Conservation (phyloP, 2,797 vertebrate genomes). For the Cyprinella venusta region DNA sequence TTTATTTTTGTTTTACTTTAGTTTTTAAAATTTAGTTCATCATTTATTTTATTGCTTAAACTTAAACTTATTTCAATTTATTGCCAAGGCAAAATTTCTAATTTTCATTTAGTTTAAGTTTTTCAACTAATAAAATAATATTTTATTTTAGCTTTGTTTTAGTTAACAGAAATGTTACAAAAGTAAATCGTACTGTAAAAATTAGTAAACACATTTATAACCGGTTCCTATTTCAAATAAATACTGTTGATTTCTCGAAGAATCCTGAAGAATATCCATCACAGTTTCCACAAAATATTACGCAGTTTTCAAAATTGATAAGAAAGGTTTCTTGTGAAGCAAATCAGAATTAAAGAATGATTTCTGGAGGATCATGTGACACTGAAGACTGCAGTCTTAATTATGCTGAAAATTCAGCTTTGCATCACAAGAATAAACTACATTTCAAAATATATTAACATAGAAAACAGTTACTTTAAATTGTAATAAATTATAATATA, state of each 20-base stretch:
- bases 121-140: no score
- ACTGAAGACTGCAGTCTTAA: no score
- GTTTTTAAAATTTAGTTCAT: background rate
- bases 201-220: no score
- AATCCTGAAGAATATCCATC: no score
- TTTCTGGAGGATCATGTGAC: background rate
- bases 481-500: no score
- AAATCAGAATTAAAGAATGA: background rate
- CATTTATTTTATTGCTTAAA: background rate
- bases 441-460: background rate
- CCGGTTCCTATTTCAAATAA: no score
- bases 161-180: no score
- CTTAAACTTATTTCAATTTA: no score
- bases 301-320: background rate
- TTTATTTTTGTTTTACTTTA: background rate
- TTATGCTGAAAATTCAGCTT: background rate
- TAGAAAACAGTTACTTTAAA: background rate
- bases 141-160: no score
- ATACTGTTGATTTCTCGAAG: no score
- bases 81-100: background rate
- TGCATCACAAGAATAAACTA: no score
- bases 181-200: no score
- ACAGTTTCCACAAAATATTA: background rate
- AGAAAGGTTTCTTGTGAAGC: background rate
- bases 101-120: background rate